Evolutionary conservation across 2,888 invertebrate species (phyloP).

Genomic region (Hypolimnas misippus): DNA sequence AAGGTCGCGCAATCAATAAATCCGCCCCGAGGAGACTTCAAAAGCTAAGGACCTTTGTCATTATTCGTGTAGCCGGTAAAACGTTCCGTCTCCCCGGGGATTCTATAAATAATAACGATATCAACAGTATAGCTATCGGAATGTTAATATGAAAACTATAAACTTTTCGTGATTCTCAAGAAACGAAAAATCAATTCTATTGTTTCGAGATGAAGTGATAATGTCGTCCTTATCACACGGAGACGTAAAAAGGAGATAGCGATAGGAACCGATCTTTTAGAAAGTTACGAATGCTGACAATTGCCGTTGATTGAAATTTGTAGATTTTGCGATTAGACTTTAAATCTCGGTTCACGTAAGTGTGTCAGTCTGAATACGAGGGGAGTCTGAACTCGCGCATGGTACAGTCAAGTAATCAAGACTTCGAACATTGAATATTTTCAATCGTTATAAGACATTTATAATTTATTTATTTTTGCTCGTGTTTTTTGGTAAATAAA

Average conservation of each 20-base stretch:
- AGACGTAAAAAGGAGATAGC: not conserved
- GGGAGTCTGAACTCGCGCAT: too few relatives aligned
- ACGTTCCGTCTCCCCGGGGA: not conserved
- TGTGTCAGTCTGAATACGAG: too few relatives aligned
- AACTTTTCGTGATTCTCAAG: not conserved
- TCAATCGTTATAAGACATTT: too few relatives aligned
- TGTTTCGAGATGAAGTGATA: not conserved
- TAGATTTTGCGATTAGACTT: not conserved
- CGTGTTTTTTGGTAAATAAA: too few relatives aligned
- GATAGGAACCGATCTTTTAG: not conserved
- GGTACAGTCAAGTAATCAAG: too few relatives aligned
- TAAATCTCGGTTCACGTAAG: too few relatives aligned
- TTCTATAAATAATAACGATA: conserved; percentile 4
- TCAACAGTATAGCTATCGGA: not conserved
- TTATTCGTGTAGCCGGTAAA: not conserved
- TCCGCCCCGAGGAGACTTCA: not conserved
- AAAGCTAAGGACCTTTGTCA: not conserved
- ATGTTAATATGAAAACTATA: not conserved
- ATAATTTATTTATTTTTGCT: too few relatives aligned
- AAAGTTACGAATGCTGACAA: not conserved
- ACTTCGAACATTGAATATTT: not conserved
- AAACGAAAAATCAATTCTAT: not conserved
- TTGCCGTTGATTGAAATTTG: not conserved
- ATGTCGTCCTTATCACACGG: not conserved
- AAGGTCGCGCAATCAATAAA: conserved; percentile 2